Evolutionary conservation across 2,113 vertebrate genomes (phyloP).

Genomic region (Chloroceryle aenea): DNA sequence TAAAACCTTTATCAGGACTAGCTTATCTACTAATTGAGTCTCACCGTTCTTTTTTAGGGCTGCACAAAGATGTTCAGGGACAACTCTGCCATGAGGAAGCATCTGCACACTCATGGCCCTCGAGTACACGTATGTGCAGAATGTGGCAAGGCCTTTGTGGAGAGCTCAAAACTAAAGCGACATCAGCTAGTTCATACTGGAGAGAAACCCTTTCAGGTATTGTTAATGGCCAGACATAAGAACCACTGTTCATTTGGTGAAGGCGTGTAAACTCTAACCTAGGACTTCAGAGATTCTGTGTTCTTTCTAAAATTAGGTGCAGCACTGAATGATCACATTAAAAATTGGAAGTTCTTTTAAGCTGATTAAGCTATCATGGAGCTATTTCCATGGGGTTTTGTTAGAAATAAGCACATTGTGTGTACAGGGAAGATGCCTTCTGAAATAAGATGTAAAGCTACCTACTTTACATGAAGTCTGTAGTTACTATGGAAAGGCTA

Average conservation of each 20-base stretch:
- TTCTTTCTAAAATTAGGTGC: neutral
- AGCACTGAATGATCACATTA: neutral
- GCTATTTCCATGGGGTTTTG: neutral
- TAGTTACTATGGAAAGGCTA: neutral
- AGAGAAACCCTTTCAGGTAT: slow-evolving; percentile 98
- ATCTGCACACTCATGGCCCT: slow-evolving; percentile 96
- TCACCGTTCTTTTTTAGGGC: slow-evolving; percentile 82
- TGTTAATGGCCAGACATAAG: neutral
- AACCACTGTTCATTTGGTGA: neutral
- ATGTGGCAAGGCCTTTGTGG: slow-evolving; percentile 97
- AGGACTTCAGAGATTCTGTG: fast-evolving
- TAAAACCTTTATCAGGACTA: neutral
- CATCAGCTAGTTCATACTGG: slow-evolving; percentile 99
- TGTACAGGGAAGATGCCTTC: neutral
- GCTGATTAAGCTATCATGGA: fast-evolving
- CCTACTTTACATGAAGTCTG: neutral
- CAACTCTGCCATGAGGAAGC: slow-evolving; percentile 99
- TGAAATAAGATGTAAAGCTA: neutral
- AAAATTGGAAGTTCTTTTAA: neutral
- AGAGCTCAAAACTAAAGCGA: slow-evolving; percentile 97
- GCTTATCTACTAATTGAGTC: slow-evolving; percentile 41
- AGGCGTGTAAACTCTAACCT: neutral
- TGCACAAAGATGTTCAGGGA: slow-evolving; percentile 99
- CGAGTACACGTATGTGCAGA: slow-evolving; percentile 97
- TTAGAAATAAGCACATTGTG: neutral